Evolutionary conservation across 2,888 invertebrate genomes (phyloP), one percentile per base, ranked within the genome.

Genomic region (Lepidocyrtoides sp.): DNA sequence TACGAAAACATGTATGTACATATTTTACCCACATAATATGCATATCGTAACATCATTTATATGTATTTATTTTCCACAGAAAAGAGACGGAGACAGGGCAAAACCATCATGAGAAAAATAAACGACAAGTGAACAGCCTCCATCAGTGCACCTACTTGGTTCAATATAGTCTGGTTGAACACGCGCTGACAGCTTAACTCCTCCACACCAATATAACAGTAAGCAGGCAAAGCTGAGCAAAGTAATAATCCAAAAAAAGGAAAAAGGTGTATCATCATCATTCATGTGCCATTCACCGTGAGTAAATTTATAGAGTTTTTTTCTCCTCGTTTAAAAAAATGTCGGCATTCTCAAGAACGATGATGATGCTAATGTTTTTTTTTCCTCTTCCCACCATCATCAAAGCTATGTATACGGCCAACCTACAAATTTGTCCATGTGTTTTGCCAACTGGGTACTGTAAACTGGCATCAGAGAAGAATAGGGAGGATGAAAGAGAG

Each of bases 131-230:
- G 83, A 69, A 84, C 69, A 51, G 69, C 69, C 69, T 69, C 69
- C 69, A 69, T 69, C 69, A 41, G 17, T 60, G 26, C 12, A 10
- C 23, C 20, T 32, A 4, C n/a, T 69, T 41, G 41, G 36, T 41
- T 10, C 44, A 44, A 20, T 20, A 36, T 41, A 17, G 69, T 41
- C 26, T 69, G 41, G 69, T 36, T 69, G 20, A 69, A 69, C 69
- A 69, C 36, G 69, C 69, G 69, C 88, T 88, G 88, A 88, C 88
- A 88, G 88, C 87, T 66, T 48, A 32, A 23, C 41, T 69, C 69
- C 29, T 32, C 63, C 10, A 26, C 60, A 26, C 26, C n/a, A 10
- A 26, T 60, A 36, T 41, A 66, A 3, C 8, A 29, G 14, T 8
- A n/a, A 10, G 41, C 41, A 7, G 41, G n/a, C 14, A 41, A 14